Conservation (phyloP, 2,113 vertebrate genomes). For the Equus quagga region DNA sequence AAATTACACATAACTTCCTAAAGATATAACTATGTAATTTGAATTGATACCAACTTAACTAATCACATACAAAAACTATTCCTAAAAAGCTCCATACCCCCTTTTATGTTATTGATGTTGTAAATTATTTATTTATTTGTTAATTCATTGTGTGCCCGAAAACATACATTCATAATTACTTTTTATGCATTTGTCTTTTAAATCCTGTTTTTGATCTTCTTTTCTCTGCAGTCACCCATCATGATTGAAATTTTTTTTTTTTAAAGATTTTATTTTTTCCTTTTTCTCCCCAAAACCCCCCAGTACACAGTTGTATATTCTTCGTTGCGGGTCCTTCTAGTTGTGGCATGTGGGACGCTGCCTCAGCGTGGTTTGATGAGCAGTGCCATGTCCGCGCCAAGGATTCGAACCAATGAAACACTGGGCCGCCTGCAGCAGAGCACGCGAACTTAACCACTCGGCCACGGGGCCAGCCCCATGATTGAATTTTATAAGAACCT, state of each 20-base stretch:
- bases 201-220: not conserved
- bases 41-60: constrained; percentile 1
- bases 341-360: too few relatives aligned
- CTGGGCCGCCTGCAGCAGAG: too few relatives aligned
- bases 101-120: not conserved
- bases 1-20: constrained; percentile 12
- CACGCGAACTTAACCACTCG: too few relatives aligned
- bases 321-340: too few relatives aligned
- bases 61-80: not conserved
- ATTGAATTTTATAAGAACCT: not conserved
- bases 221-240: not conserved
- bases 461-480: not conserved
- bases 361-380: too few relatives aligned
- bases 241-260: not conserved
- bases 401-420: too few relatives aligned
- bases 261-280: too few relatives aligned
- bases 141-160: not conserved
- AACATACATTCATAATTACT: not conserved
- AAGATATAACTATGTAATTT: not conserved
- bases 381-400: too few relatives aligned
- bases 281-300: too few relatives aligned
- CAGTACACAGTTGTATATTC: too few relatives aligned
- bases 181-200: not conserved
- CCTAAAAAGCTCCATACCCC: not conserved
- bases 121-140: not conserved